Evolutionary conservation across 2,888 invertebrate genomes (phyloP), one percentile per base, ranked within the genome.

Genomic region (Eupsilia transversa): DNA sequence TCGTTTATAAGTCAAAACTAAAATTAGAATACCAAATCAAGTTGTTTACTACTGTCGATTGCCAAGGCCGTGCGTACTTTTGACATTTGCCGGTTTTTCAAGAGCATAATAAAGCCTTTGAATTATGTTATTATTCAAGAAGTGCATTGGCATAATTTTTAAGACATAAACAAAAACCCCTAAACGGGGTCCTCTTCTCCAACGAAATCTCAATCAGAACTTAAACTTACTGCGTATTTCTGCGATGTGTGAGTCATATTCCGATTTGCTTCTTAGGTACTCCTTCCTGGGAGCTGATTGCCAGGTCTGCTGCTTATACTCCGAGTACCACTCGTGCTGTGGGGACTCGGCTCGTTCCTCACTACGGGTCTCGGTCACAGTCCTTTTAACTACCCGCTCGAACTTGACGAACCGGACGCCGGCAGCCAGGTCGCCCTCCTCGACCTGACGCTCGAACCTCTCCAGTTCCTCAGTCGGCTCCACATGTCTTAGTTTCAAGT

Each of bases 201-300:
- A 46, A n/a, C 10, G 10, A 38, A 56, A 43, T 57, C 12, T 57
- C 17, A 20, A 27, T 38, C 4, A 43, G 43, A 35, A 17, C 4
- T n/a, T 69, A 65, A 75, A 91, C 92, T 96, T 97, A 98, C 98
- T 98, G 98, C 98, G 97, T 92, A 98, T 98, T 95, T 98, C 97
- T 88, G 97, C 98, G 92, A 98, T 98, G 95, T 98, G 98, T 73
- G 98, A 97, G 94, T 98, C 98, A 94, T 98, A 98, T 94, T 98
- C 98, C 89, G 98, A 98, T 92, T 97, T 98, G 94, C 98, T 98
- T 92, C 98, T 97, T 84, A 97, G 97, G 89, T 97, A 98, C 87
- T 98, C 98, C 95, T 97, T 97, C 91, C 97, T 97, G 63, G 97
- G 97, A 82, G 97, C 97, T 73, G 97, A 96, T 91, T 98, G 98